Percentiles rank a stretch among this genome's conserved stretches.
These are phyloP conservation scores for Labia minor DNA, from an alignment of 2,888 invertebrate genomes.

Conservation along the genomic window DNA sequence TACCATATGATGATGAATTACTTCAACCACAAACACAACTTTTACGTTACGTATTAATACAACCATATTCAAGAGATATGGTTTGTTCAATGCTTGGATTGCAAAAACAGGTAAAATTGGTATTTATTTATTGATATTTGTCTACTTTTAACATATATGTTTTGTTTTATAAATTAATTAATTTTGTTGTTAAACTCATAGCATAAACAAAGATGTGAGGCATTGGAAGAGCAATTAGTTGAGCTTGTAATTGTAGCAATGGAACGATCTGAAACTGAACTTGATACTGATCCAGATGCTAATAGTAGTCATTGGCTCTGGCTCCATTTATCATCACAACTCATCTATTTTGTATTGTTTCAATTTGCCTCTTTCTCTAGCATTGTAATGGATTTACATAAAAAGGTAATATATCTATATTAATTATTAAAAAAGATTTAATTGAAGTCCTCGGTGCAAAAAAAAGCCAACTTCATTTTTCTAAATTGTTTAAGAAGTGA, in stretches of 20 bases:
- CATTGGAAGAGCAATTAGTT: constrained; percentile 85
- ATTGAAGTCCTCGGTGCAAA: too few relatives aligned
- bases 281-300: constrained; percentile 45
- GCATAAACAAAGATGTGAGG: constrained; percentile 75
- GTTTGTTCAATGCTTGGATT: constrained; percentile 88
- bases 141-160: neutral
- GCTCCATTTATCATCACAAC: constrained; percentile 86
- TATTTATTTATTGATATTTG: neutral
- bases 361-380: constrained; percentile 90
- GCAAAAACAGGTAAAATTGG: constrained; percentile 60
- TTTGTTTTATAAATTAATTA: constrained; percentile 18
- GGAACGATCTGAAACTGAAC: constrained; percentile 68
- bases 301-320: constrained; percentile 69
- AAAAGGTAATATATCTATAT: constrained; percentile 45
- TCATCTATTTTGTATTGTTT: constrained; percentile 89
- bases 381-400: constrained; percentile 79
- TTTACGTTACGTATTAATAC: constrained; percentile 80
- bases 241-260: constrained; percentile 83
- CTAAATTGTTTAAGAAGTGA: too few relatives aligned
- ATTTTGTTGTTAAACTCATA: constrained; percentile 30
- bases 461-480: neutral
- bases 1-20: constrained; percentile 82
- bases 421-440: neutral
- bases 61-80: constrained; percentile 93
- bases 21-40: constrained; percentile 80